phyloP scores from a whole-genome alignment of 2,797 vertebrate genomes.

The Rhodeus uyekii region DNA sequence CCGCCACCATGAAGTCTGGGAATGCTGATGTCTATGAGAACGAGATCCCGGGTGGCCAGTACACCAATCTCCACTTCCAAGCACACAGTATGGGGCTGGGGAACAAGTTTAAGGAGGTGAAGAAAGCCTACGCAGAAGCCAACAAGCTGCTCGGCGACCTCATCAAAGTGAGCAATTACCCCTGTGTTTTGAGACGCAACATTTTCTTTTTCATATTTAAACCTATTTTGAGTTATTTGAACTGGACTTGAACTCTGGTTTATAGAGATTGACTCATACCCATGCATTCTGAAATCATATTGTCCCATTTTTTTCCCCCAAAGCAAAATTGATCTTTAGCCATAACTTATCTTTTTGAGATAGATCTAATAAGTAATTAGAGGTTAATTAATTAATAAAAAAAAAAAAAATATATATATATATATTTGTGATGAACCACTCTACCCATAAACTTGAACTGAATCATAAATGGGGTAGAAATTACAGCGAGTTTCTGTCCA shows the following conservation, averaged over 20 bases:
- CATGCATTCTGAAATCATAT: too few species aligned
- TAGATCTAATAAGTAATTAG: too few species aligned
- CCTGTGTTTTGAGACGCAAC: not conserved
- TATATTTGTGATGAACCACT: too few species aligned
- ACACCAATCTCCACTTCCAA: conserved; percentile 96
- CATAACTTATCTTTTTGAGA: not conserved
- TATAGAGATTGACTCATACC: not conserved
- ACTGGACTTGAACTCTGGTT: not conserved
- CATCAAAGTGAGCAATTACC: conserved; percentile 85
- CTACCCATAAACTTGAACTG: not conserved
- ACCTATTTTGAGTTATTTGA: not conserved
- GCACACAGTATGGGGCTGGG: conserved; percentile 98
- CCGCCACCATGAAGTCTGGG: conserved; percentile 97
- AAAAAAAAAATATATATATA: too few species aligned
- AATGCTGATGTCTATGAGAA: conserved; percentile 97
- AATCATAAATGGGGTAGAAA: not conserved
- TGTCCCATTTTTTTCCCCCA: not conserved
- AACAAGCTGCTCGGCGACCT: conserved; percentile 96
- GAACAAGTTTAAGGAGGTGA: conserved; percentile 96
- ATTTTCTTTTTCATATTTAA: not conserved
- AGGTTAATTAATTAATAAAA: too few species aligned
- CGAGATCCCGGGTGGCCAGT: conserved; percentile 96
- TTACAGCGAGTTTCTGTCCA: not conserved
- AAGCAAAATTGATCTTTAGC: not conserved
- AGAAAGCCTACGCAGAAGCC: conserved; percentile 92